Evolutionary conservation across 2,113 vertebrate genomes (phyloP), one percentile per base, ranked within the genome.

Genomic region (Centropus unirufus): DNA sequence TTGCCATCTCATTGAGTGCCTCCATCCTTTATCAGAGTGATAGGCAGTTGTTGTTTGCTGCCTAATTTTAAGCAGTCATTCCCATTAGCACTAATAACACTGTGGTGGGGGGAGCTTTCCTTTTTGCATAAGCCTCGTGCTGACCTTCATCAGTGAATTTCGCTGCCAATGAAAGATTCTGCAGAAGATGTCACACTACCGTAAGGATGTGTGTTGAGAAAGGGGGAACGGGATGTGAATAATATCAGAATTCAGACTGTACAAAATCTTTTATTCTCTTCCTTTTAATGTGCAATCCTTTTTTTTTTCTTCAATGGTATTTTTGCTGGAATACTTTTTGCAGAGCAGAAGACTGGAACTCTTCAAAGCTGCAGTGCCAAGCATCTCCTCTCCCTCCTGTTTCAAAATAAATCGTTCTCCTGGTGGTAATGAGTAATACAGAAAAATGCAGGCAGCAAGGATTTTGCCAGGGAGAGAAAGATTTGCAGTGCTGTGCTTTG

Each of bases 361-460:
- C 78, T 74, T 92, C 83, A 81, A 93, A 72, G 63, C 90, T 2
- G 0, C 10, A 9, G 83, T 95, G 90, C 97, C 91, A 96, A 96
- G 90, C 19, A 15, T 87, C 82, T 90, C 83, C 74, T 92, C 90
- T 92, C 81, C 87, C 86, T 97, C 64, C 92, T 89, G 66, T 89
- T 97, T 97, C 87, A 93, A 94, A 95, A 92, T 88, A 93, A 97
- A 96, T 96, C 94, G 89, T 95, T 94, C 83, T 96, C 86, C 67
- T 93, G 74, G 83, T 91, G 67, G 84, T 91, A 93, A 96, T 93
- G 93, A 97, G 88, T 91, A 95, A 96, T 73, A 89, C 52, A 97
- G 92, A 95, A 96, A 96, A 96, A 95, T 91, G 73, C 78, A 93
- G 51, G 94, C 95, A 89, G 81, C 1, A 8, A 96, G 49, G 74